Evolutionary conservation across 2,888 invertebrate species (phyloP).

Genomic region (Teinopalpus imperialis): DNA sequence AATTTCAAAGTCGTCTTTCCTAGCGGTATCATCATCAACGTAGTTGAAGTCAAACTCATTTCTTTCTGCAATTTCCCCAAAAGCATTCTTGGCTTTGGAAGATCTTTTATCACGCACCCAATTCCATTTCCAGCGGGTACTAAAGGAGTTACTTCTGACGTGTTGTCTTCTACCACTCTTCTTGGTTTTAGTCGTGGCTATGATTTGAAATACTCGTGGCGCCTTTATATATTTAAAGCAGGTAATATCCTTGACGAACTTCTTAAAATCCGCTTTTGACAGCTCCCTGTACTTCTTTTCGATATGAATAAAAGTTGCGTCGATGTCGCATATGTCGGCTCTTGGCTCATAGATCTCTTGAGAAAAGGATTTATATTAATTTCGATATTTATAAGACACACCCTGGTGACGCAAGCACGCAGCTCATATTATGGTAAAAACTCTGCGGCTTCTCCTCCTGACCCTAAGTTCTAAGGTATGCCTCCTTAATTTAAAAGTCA

Average conservation of each 20-base stretch:
- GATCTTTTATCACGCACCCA: constrained; percentile 49
- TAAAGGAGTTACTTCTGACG: constrained; percentile 7
- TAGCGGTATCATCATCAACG: constrained; percentile 4
- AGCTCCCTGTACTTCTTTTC: constrained; percentile 30
- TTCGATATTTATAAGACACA: constrained; percentile 4
- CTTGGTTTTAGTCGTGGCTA: constrained; percentile 12
- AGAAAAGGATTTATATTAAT: constrained; percentile 45
- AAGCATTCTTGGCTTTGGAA: constrained; percentile 9
- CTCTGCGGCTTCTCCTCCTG: too few relatives aligned
- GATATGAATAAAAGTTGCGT: constrained; percentile 42
- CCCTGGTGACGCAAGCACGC: too few relatives aligned
- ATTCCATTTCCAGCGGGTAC: constrained; percentile 35
- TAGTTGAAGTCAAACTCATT: constrained; percentile 12
- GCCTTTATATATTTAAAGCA: constrained; percentile 41
- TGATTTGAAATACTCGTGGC: constrained; percentile 34
- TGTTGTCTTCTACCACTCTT: constrained; percentile 2
- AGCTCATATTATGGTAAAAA: too few relatives aligned
- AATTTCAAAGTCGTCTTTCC: background rate
- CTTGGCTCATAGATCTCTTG: constrained; percentile 53
- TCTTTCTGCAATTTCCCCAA: background rate
- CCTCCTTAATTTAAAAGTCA: too few relatives aligned
- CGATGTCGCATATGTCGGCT: constrained; percentile 45
- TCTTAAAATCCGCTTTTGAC: constrained; percentile 36
- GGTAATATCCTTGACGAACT: constrained; percentile 38
- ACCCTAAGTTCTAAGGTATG: too few relatives aligned